Evolutionary conservation across 2,113 vertebrate genomes (phyloP).

Genomic region (Piaya cayana): DNA sequence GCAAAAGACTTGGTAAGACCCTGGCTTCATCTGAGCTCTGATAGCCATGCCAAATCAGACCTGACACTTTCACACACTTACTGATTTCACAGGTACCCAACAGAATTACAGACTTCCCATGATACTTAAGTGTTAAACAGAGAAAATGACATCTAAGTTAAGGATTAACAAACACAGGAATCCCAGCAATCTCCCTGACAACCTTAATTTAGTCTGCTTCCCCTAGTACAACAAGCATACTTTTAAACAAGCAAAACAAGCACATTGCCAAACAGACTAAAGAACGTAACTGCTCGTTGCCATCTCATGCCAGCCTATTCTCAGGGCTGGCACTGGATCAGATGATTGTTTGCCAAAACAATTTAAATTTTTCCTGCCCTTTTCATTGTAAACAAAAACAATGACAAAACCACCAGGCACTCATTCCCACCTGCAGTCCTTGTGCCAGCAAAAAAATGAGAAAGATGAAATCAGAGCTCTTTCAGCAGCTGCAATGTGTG

Average conservation of each 20-base stretch:
- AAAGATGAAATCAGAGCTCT: not conserved
- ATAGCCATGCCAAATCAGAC: not conserved
- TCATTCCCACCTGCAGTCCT: not conserved
- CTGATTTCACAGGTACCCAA: not conserved
- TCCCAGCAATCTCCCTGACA: conserved; percentile 30
- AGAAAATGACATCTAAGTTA: not conserved
- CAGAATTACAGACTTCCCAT: not conserved
- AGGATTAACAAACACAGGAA: not conserved
- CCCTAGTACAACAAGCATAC: not conserved
- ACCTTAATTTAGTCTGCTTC: not conserved
- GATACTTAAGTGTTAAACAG: not conserved
- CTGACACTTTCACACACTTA: not conserved
- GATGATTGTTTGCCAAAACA: conserved; percentile 37
- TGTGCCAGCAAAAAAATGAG: not conserved
- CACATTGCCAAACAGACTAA: not conserved
- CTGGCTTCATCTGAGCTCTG: not conserved
- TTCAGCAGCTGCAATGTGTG: not conserved
- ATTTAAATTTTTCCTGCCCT: not conserved
- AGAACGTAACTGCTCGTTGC: not conserved
- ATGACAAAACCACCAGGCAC: not conserved
- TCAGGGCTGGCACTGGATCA: not conserved
- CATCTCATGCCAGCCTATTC: conserved; percentile 18
- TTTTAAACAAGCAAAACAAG: conserved; percentile 20
- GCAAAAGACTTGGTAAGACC: not conserved
- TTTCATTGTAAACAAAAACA: conserved; percentile 11